These are phyloP conservation scores for Ovis canadensis DNA, from an alignment of 2,113 vertebrate genomes.

Conservation along the genomic window DNA sequence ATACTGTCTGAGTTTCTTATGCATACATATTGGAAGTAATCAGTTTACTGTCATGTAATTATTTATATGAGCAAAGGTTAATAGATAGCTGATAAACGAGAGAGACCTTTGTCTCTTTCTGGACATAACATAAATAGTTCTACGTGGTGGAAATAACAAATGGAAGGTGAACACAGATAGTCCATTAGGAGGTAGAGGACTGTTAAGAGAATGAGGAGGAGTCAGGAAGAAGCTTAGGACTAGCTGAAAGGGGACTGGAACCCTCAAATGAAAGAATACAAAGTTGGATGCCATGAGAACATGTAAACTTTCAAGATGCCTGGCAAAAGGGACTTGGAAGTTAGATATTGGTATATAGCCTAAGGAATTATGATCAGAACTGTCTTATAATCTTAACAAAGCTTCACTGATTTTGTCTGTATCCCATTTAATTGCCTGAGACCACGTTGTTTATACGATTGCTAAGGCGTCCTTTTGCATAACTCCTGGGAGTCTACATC, in stretches of 20 bases:
- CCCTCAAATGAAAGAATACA: neutral
- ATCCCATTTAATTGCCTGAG: neutral
- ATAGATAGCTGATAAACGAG: neutral
- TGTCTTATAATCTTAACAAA: neutral
- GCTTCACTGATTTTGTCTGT: neutral
- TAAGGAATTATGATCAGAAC: neutral
- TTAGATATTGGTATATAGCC: neutral
- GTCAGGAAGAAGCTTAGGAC: neutral
- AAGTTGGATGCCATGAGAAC: neutral
- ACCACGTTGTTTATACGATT: neutral
- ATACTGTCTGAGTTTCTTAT: neutral
- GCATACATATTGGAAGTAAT: neutral
- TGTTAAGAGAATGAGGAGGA: neutral
- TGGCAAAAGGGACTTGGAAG: neutral
- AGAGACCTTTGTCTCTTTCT: neutral
- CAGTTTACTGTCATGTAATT: neutral
- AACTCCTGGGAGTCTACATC: neutral
- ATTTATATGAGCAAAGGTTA: neutral
- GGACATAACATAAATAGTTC: neutral
- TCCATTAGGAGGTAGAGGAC: neutral
- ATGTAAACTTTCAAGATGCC: neutral
- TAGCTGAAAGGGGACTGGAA: accelerated
- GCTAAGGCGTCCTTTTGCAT: neutral
- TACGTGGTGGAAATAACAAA: neutral
- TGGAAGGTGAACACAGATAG: neutral